A percentile compares a stretch with the other conserved stretches of the same genome.
Conservation (phyloP, 2,888 invertebrate genomes). For the Dasysyrphus albostriatus region DNA sequence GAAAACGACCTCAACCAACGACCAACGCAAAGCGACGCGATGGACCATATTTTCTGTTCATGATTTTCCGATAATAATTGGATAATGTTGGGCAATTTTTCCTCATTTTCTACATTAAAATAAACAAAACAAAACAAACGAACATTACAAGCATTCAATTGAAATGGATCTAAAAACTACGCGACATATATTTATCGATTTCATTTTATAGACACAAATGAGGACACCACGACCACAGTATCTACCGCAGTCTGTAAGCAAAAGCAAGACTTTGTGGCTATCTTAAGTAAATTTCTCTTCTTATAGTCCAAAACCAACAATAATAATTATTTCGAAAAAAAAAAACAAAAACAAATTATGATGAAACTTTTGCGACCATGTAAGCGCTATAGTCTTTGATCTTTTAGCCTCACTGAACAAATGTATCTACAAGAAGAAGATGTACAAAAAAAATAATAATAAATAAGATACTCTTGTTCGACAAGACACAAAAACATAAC, state of each 20-base stretch:
- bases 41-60: slow-evolving; percentile 13
- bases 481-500: slow-evolving; percentile 15
- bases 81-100: slow-evolving; percentile 34
- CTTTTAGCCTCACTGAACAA: slow-evolving; percentile 33
- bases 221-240: slow-evolving; percentile 2
- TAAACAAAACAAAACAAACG: neutral
- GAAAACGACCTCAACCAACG: neutral
- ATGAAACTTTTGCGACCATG: slow-evolving; percentile 49
- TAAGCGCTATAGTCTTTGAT: slow-evolving; percentile 60
- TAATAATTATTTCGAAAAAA: slow-evolving; percentile 18
- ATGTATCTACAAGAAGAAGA: slow-evolving; percentile 17
- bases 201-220: slow-evolving; percentile 45
- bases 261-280: neutral
- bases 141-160: slow-evolving; percentile 24
- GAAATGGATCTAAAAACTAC: slow-evolving; percentile 46
- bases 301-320: slow-evolving; percentile 16
- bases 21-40: neutral
- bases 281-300: slow-evolving; percentile 25
- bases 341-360: slow-evolving; percentile 40
- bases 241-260: too few relatives aligned
- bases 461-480: slow-evolving; percentile 41
- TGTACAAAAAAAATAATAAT: slow-evolving; percentile 6
- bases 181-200: slow-evolving; percentile 63
- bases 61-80: slow-evolving; percentile 56
- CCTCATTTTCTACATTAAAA: slow-evolving; percentile 16